A percentile compares a stretch with the other conserved stretches of the same genome.
phyloP scores from a whole-genome alignment of 2,888 invertebrate species.

The Entomobrya multifasciata region DNA sequence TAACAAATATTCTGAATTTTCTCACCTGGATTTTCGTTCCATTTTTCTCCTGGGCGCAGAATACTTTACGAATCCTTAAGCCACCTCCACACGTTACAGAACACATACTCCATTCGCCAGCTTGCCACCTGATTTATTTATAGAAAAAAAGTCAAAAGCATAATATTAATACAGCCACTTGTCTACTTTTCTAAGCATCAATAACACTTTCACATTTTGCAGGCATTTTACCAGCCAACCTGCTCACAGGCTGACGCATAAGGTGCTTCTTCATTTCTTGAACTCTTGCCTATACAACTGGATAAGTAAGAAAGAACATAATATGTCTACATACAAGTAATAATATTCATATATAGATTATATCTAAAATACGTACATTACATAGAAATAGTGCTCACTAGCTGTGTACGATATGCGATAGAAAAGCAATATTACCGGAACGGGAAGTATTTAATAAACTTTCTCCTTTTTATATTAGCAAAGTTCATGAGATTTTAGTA shows the following conservation, averaged over 20 bases:
- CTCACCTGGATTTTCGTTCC: conserved; percentile 88
- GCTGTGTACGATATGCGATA: not conserved
- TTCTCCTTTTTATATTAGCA: conserved; percentile 15
- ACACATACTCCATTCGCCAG: conserved; percentile 94
- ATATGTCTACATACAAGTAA: not conserved
- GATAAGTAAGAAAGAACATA: not conserved
- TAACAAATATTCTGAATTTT: no score
- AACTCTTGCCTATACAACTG: not conserved
- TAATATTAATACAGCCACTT: not conserved
- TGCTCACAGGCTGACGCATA: no score
- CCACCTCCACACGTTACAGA: conserved; percentile 94
- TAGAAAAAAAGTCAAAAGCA: conserved; percentile 19
- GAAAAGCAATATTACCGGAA: conserved; percentile 38
- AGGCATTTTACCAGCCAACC: no score
- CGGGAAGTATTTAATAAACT: conserved; percentile 49
- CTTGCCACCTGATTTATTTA: conserved; percentile 87
- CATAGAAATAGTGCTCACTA: not conserved
- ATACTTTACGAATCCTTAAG: conserved; percentile 88
- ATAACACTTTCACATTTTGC: no score
- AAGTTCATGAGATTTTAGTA: not conserved
- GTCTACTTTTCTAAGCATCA: no score
- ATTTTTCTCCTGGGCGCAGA: conserved; percentile 90
- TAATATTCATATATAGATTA: not conserved
- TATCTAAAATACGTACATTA: not conserved
- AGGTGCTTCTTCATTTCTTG: no score